These are phyloP conservation scores for Arvicanthis niloticus DNA, from an alignment of 2,113 vertebrate genomes.

Conservation along the genomic window DNA sequence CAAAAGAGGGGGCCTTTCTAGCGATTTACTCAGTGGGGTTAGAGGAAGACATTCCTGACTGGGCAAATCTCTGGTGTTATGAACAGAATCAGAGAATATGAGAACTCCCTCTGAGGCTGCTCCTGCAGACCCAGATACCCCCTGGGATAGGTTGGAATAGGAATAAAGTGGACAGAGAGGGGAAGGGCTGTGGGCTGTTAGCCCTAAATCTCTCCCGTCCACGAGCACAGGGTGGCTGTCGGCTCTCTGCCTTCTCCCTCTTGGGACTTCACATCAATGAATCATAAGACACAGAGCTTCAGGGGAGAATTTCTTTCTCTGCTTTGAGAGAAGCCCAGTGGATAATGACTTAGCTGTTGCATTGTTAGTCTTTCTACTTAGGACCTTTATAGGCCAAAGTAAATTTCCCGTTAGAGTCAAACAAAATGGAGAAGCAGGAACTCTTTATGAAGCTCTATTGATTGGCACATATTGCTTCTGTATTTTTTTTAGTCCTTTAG, in stretches of 20 bases:
- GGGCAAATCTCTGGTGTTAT: background rate
- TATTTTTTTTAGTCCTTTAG: constrained; percentile 61
- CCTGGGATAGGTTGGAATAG: background rate
- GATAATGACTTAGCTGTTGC: background rate
- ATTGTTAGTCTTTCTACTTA: constrained; percentile 54
- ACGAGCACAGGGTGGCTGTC: background rate
- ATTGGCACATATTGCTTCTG: constrained; percentile 54
- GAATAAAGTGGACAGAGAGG: background rate
- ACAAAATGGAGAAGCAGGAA: constrained; percentile 40
- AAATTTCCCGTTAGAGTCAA: constrained; percentile 54
- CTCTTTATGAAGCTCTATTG: constrained; percentile 55
- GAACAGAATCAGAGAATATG: background rate
- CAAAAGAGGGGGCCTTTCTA: background rate
- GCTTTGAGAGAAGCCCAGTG: background rate
- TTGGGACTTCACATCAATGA: background rate
- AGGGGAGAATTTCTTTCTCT: background rate
- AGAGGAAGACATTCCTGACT: background rate
- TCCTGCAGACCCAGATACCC: background rate
- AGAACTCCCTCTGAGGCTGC: background rate
- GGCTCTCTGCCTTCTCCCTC: background rate
- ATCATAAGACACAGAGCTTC: background rate
- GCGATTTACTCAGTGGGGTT: background rate
- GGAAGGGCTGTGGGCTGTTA: background rate
- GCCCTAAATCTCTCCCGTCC: background rate
- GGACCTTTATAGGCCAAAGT: constrained; percentile 27